phyloP scores from a whole-genome alignment of 1,140 invertebrate species.

The Drosophila yakuba region DNA sequence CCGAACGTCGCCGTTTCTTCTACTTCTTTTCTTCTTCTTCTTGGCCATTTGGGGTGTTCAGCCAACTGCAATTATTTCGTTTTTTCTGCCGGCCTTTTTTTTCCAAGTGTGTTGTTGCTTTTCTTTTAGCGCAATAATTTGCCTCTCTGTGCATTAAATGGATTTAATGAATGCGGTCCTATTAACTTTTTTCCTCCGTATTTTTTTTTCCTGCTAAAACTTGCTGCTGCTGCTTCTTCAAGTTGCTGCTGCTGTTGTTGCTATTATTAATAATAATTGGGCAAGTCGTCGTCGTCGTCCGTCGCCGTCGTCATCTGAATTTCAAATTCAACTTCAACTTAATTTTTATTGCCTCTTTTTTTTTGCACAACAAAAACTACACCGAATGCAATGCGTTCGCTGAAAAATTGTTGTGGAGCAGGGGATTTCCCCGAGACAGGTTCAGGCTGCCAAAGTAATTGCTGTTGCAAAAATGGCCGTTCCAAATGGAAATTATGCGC shows the following conservation, averaged over 20 bases:
- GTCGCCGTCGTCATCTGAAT: slow-evolving; percentile 64
- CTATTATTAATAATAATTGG: slow-evolving; percentile 76
- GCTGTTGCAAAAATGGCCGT: slow-evolving; percentile 59
- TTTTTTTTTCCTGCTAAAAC: slow-evolving; percentile 33
- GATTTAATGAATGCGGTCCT: slow-evolving; percentile 84
- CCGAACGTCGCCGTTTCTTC: slow-evolving; percentile 45
- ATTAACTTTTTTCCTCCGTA: slow-evolving; percentile 76
- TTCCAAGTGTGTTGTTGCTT: slow-evolving; percentile 29
- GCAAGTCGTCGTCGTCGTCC: slow-evolving; percentile 54
- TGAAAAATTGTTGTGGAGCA: slow-evolving; percentile 9
- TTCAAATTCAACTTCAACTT: slow-evolving; percentile 74
- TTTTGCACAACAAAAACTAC: slow-evolving; percentile 6
- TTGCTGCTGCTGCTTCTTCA: slow-evolving; percentile 44
- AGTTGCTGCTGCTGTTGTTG: slow-evolving; percentile 49
- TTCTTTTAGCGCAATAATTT: slow-evolving; percentile 81
- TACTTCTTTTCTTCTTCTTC: slow-evolving; percentile 1
- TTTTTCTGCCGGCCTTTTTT: slow-evolving; percentile 43
- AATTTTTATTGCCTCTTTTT: slow-evolving; percentile 77
- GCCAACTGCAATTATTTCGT: slow-evolving; percentile 76
- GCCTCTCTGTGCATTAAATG: slow-evolving; percentile 83
- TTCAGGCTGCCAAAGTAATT: slow-evolving; percentile 57
- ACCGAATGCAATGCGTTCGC: slow-evolving; percentile 47
- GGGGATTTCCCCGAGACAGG: slow-evolving; percentile 27
- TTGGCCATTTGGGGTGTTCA: slow-evolving; percentile 62
- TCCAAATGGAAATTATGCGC: slow-evolving; percentile 58